phyloP scores from a whole-genome alignment of 2,888 invertebrate genomes.

The Sclerodermus sp. region DNA sequence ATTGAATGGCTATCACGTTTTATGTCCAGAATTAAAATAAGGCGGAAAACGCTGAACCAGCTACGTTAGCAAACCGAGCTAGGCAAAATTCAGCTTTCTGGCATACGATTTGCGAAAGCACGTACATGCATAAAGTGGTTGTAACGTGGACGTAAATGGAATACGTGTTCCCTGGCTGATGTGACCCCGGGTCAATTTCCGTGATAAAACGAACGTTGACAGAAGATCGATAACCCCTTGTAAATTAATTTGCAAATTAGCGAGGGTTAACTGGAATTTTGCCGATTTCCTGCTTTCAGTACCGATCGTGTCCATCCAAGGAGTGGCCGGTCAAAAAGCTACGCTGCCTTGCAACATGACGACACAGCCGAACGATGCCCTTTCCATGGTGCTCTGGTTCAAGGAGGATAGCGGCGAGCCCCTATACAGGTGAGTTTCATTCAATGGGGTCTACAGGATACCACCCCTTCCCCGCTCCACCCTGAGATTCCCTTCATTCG shows the following conservation, averaged over 20 bases:
- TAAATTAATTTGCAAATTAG: too few relatives aligned
- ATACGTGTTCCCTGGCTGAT: conserved; percentile 29
- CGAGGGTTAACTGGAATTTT: too few relatives aligned
- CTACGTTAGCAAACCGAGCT: too few relatives aligned
- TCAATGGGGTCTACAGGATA: too few relatives aligned
- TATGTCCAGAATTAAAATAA: too few relatives aligned
- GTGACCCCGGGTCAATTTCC: conserved; percentile 6
- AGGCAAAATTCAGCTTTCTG: neutral
- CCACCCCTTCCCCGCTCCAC: neutral
- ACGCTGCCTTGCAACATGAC: conserved; percentile 88
- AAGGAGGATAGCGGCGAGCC: conserved; percentile 80
- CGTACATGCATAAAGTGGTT: conserved; percentile 31
- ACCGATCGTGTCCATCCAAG: conserved; percentile 81
- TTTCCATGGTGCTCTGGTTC: conserved; percentile 90
- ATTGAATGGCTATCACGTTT: too few relatives aligned
- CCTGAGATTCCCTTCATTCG: neutral
- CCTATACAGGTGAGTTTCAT: conserved; percentile 70
- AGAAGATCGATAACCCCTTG: conserved; percentile 10
- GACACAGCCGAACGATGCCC: conserved; percentile 79
- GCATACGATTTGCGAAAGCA: conserved; percentile 10
- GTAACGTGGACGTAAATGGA: conserved; percentile 31
- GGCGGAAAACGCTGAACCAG: too few relatives aligned
- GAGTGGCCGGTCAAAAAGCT: conserved; percentile 81
- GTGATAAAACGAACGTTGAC: conserved; percentile 14
- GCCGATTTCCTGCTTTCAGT: conserved; percentile 65